Base-by-base conservation (phyloP, 2,888 invertebrate species). In the Galerucella calmariensis region DNA sequence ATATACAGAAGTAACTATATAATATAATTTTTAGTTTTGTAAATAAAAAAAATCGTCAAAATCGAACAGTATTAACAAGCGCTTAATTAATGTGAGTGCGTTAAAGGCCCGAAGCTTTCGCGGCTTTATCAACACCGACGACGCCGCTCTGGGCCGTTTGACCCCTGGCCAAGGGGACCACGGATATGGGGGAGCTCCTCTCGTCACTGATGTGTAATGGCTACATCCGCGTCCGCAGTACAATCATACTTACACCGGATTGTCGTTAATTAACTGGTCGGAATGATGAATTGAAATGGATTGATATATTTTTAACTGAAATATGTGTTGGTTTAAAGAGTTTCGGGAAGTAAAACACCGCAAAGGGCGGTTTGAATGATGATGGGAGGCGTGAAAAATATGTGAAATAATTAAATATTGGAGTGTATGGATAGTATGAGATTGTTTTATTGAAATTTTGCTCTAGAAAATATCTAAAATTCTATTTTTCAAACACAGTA, bases 111-210 rank as follows among this genome's bases (percentile, higher is more conserved):
- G 75, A 69, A 79, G 84, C 82, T 74, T 67, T 65, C 44, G 58
- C 58, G 58, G 46, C 66, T 44, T 72, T 46, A 65, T 14, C 61
- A 35, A 35, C 46, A 65, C 16, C 10, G 63, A 46, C 44, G 12
- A 27, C 46, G 46, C 44, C 44, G 63, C 41, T 63, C 72, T 75
- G 67, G 79, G 83, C 83, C 74, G 61, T 73, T 65, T 85, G 85
- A 85, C 85, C 85, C 83, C 83, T 85, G 85, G 83, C 78, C 84
- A 82, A 82, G 81, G 82, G 81, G 78, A 67, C 58, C 59, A n/a
- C 61, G 27, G 48, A 65, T n/a, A 53, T 68, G 77, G 81, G 81
- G 79, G 78, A 78, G 73, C 77, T 76, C 79, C 76, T 16, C 59
- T 59, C 48, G 66, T 72, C 35, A 27, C 56, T 67, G 35, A 67